Evolutionary conservation across 2,888 invertebrate species (phyloP), one percentile per base, ranked within the genome.

Genomic region (Eristalis arbustorum): DNA sequence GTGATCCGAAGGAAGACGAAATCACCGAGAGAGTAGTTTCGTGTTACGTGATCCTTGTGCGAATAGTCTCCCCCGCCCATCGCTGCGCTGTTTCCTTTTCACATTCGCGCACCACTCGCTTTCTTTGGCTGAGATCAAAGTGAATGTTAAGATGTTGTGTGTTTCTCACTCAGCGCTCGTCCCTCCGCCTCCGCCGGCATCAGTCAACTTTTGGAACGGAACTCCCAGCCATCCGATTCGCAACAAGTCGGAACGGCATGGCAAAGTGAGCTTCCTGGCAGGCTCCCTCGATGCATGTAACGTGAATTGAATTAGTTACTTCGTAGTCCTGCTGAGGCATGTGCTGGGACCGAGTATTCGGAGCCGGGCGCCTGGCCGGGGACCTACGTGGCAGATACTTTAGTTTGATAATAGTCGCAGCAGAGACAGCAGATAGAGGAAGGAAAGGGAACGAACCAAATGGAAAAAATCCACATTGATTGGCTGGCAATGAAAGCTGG

Each of bases 241-340:
- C 80, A 80, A 80, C 80, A 80, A 80, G 80, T 80, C 68, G 61
- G n/a, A 61, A 25, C 8, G 31, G 14, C 37, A 25, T 25, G 37
- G 49, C 18, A 37, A 37, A 62, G 62, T 42, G 31, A 18, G 1
- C 25, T 42, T 22, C 62, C 25, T 57, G 34, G 34, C 37, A 22
- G 59, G 14, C 59, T 74, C 74, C 75, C 66, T 49, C 59, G 75
- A 69, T 71, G 81, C 79, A 84, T 71, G 76, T 76, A 73, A 81
- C 77, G 81, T 87, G 81, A 71, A 82, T 81, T 82, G 81, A 87
- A 87, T 87, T 81, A 66, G 80, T 77, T 68, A 18, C 49, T 49
- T 49, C 49, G 49, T 8, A 76, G 67, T 71, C 56, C 49, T 76
- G 31, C 13, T 57, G 28, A 23, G 57, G 5, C 63, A n/a, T 69